Conservation (phyloP, 1,140 invertebrate genomes). For the Anadara kagoshimensis region DNA sequence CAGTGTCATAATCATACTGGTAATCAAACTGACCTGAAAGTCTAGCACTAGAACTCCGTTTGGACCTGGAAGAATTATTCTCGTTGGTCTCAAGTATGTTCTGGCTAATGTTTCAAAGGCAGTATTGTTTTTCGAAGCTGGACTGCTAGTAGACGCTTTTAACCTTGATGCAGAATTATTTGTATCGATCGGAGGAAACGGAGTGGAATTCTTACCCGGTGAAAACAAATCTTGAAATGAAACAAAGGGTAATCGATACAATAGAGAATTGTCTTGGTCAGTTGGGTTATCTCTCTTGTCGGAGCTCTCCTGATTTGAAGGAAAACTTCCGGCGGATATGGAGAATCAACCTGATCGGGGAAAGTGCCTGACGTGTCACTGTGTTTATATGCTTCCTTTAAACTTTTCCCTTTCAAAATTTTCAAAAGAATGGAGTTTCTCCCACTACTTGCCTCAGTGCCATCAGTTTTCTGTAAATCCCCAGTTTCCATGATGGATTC, state of each 20-base stretch:
- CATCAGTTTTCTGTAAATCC: neutral
- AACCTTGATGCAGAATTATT: no score
- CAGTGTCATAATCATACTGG: no score
- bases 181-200: neutral
- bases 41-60: neutral
- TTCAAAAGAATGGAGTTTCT: slow-evolving; percentile 27
- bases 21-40: no score
- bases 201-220: neutral
- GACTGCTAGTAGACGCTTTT: neutral
- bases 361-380: neutral
- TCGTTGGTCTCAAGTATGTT: no score
- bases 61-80: neutral
- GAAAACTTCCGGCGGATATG: neutral
- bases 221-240: slow-evolving; percentile 27
- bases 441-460: neutral
- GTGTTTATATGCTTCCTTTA: slow-evolving; percentile 12
- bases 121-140: neutral
- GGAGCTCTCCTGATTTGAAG: no score
- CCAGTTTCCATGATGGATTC: neutral
- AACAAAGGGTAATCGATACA: slow-evolving; percentile 22
- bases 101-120: no score
- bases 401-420: slow-evolving; percentile 27
- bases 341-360: no score
- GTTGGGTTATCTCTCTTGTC: neutral
- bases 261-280: slow-evolving; percentile 24